These are phyloP conservation scores for Pristionchus arcanus DNA, from an alignment of 2,888 invertebrate genomes.

Conservation along the genomic window DNA sequence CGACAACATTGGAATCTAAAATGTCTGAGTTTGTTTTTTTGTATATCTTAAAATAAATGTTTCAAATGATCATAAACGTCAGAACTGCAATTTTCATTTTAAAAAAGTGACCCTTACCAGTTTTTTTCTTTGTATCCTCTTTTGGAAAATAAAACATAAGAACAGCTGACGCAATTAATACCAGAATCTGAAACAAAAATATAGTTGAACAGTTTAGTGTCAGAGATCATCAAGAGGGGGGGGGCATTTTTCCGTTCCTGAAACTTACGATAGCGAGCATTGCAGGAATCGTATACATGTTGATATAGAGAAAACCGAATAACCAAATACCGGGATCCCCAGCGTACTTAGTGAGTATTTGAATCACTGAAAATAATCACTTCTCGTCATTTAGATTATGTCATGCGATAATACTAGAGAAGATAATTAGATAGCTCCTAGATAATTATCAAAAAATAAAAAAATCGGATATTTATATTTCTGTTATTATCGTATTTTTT, in stretches of 20 bases:
- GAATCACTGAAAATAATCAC: conserved; percentile 50
- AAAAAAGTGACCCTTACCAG: neutral
- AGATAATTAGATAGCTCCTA: no score
- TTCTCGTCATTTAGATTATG: neutral
- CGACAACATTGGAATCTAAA: no score
- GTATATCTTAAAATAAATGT: no score
- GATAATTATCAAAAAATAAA: neutral
- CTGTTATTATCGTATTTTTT: no score
- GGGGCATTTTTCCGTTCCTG: no score
- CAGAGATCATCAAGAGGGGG: neutral
- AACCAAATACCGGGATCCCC: conserved; percentile 46
- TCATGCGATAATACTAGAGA: no score
- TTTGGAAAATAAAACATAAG: neutral
- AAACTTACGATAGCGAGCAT: conserved; percentile 32
- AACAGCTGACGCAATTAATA: neutral
- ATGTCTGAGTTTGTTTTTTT: no score
- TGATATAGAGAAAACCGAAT: conserved; percentile 18
- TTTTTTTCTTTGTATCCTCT: neutral
- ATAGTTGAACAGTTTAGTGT: neutral
- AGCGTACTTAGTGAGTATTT: conserved; percentile 55
- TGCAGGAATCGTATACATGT: conserved; percentile 59
- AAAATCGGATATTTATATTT: no score
- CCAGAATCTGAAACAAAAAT: neutral
- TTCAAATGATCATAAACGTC: no score
- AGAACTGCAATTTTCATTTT: no score